Evolutionary conservation across 2,888 invertebrate genomes (phyloP), one percentile per base, ranked within the genome.

Genomic region (Amphiduros pacificus): DNA sequence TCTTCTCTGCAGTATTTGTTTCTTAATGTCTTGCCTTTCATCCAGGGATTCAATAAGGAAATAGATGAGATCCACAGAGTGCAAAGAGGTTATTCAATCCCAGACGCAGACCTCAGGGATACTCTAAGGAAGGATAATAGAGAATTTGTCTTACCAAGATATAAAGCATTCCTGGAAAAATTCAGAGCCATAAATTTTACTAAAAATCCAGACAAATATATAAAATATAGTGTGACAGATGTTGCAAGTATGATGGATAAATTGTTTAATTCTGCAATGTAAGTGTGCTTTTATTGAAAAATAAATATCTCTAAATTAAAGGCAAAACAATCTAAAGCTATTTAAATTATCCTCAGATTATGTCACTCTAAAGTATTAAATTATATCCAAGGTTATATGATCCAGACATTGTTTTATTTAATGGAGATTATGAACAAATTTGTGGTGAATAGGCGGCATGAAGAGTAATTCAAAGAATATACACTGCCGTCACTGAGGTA

Each of bases 1-100:
- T n/a, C n/a, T n/a, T n/a, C n/a, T n/a, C n/a, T n/a, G n/a, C n/a
- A n/a, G n/a, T n/a, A n/a, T n/a, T n/a, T n/a, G n/a, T n/a, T 28
- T 29, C 14, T 1, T 29, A n/a, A n/a, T 24, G 17, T 22, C 11
- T 24, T 26, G 2, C 59, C 63, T 66, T 65, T 63, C 68, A 81
- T 78, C 24, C 78, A 94, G 93, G 90, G 91, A 55, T 97, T 97
- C 83, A 96, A 97, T 83, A 93, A 94, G 79, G 97, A 97, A 83
- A 89, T 97, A 80, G 96, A 97, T 77, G 95, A 96, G 74, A 88
- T 91, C 17, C 88, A 89, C 1, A 89, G 90, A 71, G 87, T 88
- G 31, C 96, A 97, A 85, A 88, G 93, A 65, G 89, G 90, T 36
- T 96, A 95, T 85, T 92, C 94, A 55, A 92, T 97, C 74, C 96